Evolutionary conservation across 2,888 invertebrate genomes (phyloP), one percentile per base, ranked within the genome.

Genomic region (Tenodera sinensis): DNA sequence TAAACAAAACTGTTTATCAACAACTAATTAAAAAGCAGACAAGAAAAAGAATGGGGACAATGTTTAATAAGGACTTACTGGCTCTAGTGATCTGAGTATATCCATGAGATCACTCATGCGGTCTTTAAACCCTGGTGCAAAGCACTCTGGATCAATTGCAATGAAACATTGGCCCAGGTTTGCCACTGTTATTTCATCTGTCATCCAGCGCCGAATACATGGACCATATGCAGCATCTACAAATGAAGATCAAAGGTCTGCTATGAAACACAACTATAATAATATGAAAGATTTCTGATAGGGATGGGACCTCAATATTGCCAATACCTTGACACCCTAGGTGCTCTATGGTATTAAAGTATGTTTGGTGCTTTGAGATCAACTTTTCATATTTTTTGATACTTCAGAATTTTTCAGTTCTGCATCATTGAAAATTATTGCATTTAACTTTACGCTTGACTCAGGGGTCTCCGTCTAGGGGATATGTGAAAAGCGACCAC

Each of bases 91-190:
- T 90, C 98, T 94, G 92, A 98, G 94, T 89, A 95, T 94, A 20
- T 94, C 92, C 92, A 98, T 95, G 84, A 98, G 94, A 90, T 96
- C 96, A 0, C 94, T 93, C 92, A 98, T 94, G 84, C 98, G 94
- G 4, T 96, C 96, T 88, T 96, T 95, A 92, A 98, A 98, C 2
- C 96, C 96, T 0, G 97, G 96, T 0, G 96, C 97, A 93, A 98
- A 98, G 91, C 95, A 96, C 20, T 95, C 94, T 0, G 98, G 98
- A 94, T 98, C 95, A 8, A 98, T 95, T 0, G 97, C 98, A 88
- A 98, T 95, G 92, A 98, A 98, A 91, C 97, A 97, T 91, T 98
- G 98, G 0, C 98, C 98, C 91, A 98, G 93, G 93, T 98, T 95
- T 0, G 98, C 98, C 0, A 95, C 84, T 81, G 27, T 28, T 2